These are phyloP conservation scores for Incurvaria masculella DNA, from an alignment of 2,888 invertebrate species.

Conservation along the genomic window DNA sequence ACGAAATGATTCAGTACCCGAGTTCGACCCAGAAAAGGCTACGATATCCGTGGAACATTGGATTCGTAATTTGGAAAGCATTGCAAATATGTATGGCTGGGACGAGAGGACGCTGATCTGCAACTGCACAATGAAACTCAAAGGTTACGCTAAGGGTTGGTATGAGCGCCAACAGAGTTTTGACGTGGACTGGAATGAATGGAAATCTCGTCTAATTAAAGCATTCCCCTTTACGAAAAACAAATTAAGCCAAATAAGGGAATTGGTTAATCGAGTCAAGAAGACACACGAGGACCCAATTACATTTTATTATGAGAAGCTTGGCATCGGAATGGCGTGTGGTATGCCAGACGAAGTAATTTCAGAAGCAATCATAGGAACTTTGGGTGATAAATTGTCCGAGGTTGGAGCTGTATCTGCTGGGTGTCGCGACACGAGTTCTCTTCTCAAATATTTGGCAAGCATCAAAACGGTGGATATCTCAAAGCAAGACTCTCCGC, in stretches of 20 bases:
- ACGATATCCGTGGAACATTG: slow-evolving; percentile 14
- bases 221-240: slow-evolving; percentile 13
- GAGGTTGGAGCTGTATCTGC: slow-evolving; percentile 9
- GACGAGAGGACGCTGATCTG: slow-evolving; percentile 16
- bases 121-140: slow-evolving; percentile 15
- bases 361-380: slow-evolving; percentile 7
- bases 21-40: slow-evolving; percentile 8
- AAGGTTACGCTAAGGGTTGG: slow-evolving; percentile 16
- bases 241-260: slow-evolving; percentile 10
- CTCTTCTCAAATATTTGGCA: neutral
- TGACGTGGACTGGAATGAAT: slow-evolving; percentile 12
- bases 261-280: slow-evolving; percentile 10
- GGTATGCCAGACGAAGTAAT: slow-evolving; percentile 6
- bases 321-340: slow-evolving; percentile 14
- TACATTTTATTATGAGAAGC: slow-evolving; percentile 12
- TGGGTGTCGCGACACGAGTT: slow-evolving; percentile 3
- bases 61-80: slow-evolving; percentile 15
- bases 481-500: too few relatives aligned
- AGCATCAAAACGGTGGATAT: too few relatives aligned
- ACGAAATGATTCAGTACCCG: neutral
- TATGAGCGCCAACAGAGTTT: slow-evolving; percentile 12
- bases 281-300: slow-evolving; percentile 10
- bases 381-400: slow-evolving; percentile 4
- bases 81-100: slow-evolving; percentile 16
- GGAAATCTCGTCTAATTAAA: slow-evolving; percentile 9